Evolutionary conservation across 2,888 invertebrate species (phyloP), one percentile per base, ranked within the genome.

Genomic region (Synanthedon myopaeformis): DNA sequence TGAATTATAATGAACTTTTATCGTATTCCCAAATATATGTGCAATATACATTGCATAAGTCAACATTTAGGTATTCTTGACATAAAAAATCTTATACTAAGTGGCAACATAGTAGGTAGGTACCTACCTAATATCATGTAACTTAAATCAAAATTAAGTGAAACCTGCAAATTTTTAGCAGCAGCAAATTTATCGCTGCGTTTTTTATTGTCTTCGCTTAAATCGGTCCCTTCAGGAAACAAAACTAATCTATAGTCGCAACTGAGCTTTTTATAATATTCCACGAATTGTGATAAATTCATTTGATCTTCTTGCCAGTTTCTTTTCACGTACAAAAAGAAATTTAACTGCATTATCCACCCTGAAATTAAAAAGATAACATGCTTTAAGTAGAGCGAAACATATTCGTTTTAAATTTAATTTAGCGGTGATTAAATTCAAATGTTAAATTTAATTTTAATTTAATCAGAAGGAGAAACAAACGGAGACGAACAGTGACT

Each of bases 181-280:
- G 81, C 79, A 0, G 96, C 96, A 76, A 90, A 96, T 59, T 82
- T 84, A 64, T 94, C 90, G 61, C 95, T 95, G 48, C 90, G 91
- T 17, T 74, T 82, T 61, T 91, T 91, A 53, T 94, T 94, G 17
- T 87, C 83, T 19, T 87, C 82, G 41, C 94, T 94, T 55, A 96
- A 83, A 74, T 97, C 95, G 0, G 96, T 96, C 12, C 96, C 96
- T 82, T 96, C 96, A 0, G 96, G 96, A 69, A 96, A 97, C 59
- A 97, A 86, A 41, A 97, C 82, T 51, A 97, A 76, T 80, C 95
- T 89, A 61, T 90, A 91, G 52, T 90, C 90, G 67, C 91, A 91
- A 8, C 65, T 82, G 50, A 93, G 78, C 55, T 90, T 89, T 42
- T 90, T 84, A 65, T 95, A 92, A 72, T 96, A 96, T 61, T 93